phyloP scores from a whole-genome alignment of 2,888 invertebrate genomes.

The Melanotus villosus region DNA sequence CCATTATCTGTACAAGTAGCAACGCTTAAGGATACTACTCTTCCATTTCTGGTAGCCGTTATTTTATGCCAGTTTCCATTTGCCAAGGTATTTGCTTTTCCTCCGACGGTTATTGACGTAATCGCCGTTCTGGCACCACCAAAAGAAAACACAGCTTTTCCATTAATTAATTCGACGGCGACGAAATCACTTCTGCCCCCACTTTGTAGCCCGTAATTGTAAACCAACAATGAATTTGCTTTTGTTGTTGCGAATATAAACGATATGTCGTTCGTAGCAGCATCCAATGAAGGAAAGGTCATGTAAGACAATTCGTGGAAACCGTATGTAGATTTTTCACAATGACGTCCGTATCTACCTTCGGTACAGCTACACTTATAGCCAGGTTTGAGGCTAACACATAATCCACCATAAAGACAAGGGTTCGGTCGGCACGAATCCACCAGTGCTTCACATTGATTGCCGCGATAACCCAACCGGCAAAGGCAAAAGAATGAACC shows the following conservation, averaged over 20 bases:
- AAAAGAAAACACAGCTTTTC: constrained; percentile 90
- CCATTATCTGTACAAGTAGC: constrained; percentile 88
- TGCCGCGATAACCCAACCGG: constrained; percentile 91
- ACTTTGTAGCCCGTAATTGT: constrained; percentile 91
- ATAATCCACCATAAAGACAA: constrained; percentile 91
- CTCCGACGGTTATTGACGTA: constrained; percentile 81
- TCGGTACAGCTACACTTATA: constrained; percentile 89
- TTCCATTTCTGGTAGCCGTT: constrained; percentile 90
- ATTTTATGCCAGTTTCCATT: constrained; percentile 95
- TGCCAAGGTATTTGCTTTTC: constrained; percentile 77
- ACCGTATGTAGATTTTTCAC: constrained; percentile 91
- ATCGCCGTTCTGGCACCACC: constrained; percentile 92
- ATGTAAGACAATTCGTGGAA: constrained; percentile 92
- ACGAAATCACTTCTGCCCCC: constrained; percentile 94
- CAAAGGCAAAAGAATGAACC: constrained; percentile 94
- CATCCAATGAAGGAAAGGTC: constrained; percentile 88
- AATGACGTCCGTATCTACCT: constrained; percentile 91
- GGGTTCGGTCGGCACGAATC: constrained; percentile 95
- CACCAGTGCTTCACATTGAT: constrained; percentile 89
- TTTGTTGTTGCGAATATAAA: constrained; percentile 93
- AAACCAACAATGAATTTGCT: constrained; percentile 87
- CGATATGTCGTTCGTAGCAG: constrained; percentile 91
- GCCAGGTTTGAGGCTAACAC: constrained; percentile 89
- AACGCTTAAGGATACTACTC: constrained; percentile 88
- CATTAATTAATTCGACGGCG: constrained; percentile 89